These are phyloP conservation scores for Thalassophryne amazonica DNA, from an alignment of 2,797 vertebrate genomes.

Conservation along the genomic window DNA sequence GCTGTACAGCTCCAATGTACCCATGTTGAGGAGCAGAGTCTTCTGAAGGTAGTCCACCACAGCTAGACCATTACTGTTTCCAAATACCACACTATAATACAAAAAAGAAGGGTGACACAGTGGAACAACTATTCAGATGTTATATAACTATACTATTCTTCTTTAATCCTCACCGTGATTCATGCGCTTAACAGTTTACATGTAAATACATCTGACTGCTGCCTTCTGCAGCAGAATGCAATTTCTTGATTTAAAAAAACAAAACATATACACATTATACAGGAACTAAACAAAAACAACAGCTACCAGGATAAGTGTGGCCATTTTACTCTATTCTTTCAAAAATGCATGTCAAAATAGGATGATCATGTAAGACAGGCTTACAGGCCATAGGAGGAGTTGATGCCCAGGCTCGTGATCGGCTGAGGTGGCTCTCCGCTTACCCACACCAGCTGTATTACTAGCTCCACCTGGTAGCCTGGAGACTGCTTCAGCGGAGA, in stretches of 20 bases:
- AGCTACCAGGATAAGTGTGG: not conserved
- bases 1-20: conserved; percentile 88
- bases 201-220: not conserved
- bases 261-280: not conserved
- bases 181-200: not conserved
- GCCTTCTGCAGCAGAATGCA: not conserved
- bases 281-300: not conserved
- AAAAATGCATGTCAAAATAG: not conserved
- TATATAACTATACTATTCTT: not conserved
- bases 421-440: conserved; percentile 96
- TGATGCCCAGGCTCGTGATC: conserved; percentile 93
- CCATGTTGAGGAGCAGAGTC: conserved; percentile 89
- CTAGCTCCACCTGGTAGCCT: conserved; percentile 94
- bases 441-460: conserved; percentile 97
- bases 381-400: conserved; percentile 96
- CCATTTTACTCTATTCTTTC: not conserved
- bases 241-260: not conserved
- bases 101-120: not conserved
- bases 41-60: conserved; percentile 98
- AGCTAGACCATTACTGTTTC: conserved; percentile 92
- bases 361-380: conserved; percentile 59
- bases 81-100: conserved; percentile 90
- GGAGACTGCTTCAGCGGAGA: conserved; percentile 93
- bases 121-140: not conserved
- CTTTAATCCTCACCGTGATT: not conserved